Percentiles rank a stretch among this genome's conserved stretches.
These are phyloP conservation scores for Candoia aspera DNA, from an alignment of 2,113 vertebrate genomes.

Conservation along the genomic window DNA sequence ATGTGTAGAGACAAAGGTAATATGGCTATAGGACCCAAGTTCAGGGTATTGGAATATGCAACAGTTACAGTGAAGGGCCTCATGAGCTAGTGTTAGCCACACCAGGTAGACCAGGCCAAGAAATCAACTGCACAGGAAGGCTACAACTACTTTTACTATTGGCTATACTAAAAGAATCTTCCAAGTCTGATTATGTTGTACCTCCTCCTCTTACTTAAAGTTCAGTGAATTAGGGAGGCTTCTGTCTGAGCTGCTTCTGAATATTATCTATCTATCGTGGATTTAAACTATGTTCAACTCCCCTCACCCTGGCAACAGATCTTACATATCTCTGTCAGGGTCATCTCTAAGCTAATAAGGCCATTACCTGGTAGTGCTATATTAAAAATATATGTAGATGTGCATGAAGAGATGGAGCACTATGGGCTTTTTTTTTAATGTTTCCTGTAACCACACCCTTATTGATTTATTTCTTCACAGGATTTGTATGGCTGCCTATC, in stretches of 20 bases:
- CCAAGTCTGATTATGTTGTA: not conserved
- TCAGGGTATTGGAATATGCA: not conserved
- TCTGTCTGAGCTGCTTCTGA: not conserved
- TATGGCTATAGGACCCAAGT: not conserved
- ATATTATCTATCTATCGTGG: not conserved
- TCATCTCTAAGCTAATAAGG: not conserved
- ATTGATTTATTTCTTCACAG: not conserved
- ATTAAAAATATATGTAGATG: not conserved
- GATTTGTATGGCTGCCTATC: not conserved
- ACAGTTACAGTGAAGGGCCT: not conserved
- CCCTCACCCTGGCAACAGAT: not conserved
- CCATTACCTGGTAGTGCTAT: not conserved
- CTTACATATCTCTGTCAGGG: not conserved
- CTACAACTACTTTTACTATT: not conserved
- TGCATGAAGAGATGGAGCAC: not conserved
- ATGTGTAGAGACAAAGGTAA: not conserved
- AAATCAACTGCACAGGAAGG: not conserved
- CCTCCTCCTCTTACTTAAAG: not conserved
- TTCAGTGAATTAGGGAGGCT: not conserved
- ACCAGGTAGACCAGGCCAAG: not conserved
- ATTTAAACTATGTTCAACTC: not conserved
- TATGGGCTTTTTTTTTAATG: not conserved
- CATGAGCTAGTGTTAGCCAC: not conserved
- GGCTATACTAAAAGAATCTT: not conserved
- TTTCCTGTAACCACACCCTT: no score